Base-by-base conservation (phyloP, 2,113 vertebrate species). In the Pontoporia blainvillei region DNA sequence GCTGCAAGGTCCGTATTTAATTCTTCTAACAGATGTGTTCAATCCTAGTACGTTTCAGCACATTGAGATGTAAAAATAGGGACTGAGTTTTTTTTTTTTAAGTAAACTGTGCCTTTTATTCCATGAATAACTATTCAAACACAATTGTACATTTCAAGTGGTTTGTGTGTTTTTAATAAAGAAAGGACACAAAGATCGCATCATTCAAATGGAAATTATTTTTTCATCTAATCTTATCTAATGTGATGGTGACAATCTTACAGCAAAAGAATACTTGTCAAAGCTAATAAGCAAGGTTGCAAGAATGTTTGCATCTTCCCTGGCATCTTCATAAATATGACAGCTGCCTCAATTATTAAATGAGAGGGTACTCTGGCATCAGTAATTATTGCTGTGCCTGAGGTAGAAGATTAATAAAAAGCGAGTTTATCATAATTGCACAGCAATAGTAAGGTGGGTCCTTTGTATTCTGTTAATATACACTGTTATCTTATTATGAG, bases 181-280 rank as follows among this genome's bases (percentile, higher is more conserved):
- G 92, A 85, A 93, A 73, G 67, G 87, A 86, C 34, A 95, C 46
- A 97, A 96, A 97, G 34, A 90, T 49, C 3, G 0, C 6, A 93
- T 85, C 17, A 98, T 98, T 98, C 79, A 98, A 79, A 86, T 93
- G 66, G 64, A 98, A 98, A 97, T 96, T 54, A 86, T 41, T 95
- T 95, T 86, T 86, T 91, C 86, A 81, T 97, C 75, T 94, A 96
- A 71, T 91, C 67, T 89, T 91, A 93, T 92, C 86, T 96, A 82
- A 72, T 41, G 61, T 82, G 76, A 81, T 27, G 89, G 78, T 57
- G 52, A 93, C 89, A 84, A 62, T 86, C 73, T 89, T n/a, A 64
- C 29, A 95, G 66, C 69, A 79, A 96, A 97, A 98, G 27, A 92
- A 96, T 84, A 67, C 17, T 97, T 98, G 86, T 95, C 75, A 98